Evolutionary conservation across 2,797 vertebrate genomes (phyloP).

Genomic region (Pseudochirops corinnae): DNA sequence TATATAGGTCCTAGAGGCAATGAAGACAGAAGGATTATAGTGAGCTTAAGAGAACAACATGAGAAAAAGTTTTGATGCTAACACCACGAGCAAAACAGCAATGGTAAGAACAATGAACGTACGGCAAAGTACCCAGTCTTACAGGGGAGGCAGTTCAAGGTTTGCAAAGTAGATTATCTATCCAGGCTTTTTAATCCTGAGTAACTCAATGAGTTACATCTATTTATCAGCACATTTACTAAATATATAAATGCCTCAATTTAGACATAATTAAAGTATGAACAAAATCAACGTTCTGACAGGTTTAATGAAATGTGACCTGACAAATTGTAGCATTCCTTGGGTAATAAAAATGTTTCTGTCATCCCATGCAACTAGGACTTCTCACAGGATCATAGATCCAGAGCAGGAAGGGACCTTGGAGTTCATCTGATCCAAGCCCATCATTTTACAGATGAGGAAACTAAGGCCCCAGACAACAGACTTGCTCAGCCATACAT

Average conservation of each 20-base stretch:
- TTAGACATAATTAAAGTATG: conserved; percentile 69
- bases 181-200: conserved; percentile 46
- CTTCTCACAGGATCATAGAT: neutral
- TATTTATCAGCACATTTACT: conserved; percentile 71
- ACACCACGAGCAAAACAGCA: neutral
- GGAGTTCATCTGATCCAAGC: neutral
- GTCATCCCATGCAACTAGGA: neutral
- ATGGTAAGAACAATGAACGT: neutral
- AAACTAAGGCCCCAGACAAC: neutral
- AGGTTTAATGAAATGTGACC: conserved; percentile 75
- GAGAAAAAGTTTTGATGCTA: neutral
- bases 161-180: neutral
- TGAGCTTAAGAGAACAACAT: neutral
- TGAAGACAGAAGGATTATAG: neutral
- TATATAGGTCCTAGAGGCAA: neutral
- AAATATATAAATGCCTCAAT: conserved; percentile 78
- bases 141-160: neutral
- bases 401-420: neutral
- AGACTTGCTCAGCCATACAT: neutral
- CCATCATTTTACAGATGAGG: neutral
- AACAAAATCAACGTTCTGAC: conserved; percentile 80
- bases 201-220: conserved; percentile 70
- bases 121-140: neutral
- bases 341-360: conserved; percentile 81
- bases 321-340: conserved; percentile 77